Percentiles rank a stretch among this genome's conserved stretches.
phyloP scores from a whole-genome alignment of 2,888 invertebrate genomes.

The Thecophora atra region DNA sequence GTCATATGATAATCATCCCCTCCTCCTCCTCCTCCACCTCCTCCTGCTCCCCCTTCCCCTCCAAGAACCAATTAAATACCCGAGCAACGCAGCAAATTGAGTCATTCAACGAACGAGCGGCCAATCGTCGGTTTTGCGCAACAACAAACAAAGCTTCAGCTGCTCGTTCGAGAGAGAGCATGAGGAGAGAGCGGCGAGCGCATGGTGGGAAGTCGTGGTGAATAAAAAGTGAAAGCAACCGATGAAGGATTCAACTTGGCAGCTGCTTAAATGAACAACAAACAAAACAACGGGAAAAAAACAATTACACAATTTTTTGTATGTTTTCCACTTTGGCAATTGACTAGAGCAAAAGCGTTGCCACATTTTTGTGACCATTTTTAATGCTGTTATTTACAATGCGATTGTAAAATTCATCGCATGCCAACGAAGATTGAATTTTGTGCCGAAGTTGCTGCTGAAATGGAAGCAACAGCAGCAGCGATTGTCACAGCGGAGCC shows the following conservation, averaged over 20 bases:
- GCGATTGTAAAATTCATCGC: not conserved
- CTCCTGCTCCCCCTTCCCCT: not conserved
- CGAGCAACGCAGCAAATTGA: slow-evolving; percentile 51
- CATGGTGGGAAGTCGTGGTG: not conserved
- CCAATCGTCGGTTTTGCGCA: slow-evolving; percentile 25
- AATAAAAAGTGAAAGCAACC: not conserved
- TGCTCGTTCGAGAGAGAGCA: not conserved
- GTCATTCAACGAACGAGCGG: slow-evolving; percentile 48
- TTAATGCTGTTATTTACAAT: not conserved
- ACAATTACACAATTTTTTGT: not conserved
- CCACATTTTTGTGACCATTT: not conserved
- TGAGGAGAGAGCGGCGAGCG: slow-evolving; percentile 10
- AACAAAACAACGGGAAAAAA: slow-evolving; percentile 5
- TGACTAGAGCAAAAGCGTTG: not conserved
- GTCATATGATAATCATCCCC: slow-evolving; percentile 60
- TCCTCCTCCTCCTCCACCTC: slow-evolving; percentile 8
- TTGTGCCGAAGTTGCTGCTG: not conserved
- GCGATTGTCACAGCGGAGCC: not conserved
- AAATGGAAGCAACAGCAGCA: not conserved
- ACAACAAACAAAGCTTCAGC: not conserved
- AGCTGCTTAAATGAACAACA: not conserved
- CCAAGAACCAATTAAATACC: not conserved
- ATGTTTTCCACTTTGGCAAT: not conserved
- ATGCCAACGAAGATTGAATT: not conserved
- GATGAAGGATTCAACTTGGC: not conserved